Percentiles rank a stretch among this genome's conserved stretches.
Evolutionary conservation across 1,140 invertebrate genomes (phyloP).

Genomic region (Hypsibius dujardini): DNA sequence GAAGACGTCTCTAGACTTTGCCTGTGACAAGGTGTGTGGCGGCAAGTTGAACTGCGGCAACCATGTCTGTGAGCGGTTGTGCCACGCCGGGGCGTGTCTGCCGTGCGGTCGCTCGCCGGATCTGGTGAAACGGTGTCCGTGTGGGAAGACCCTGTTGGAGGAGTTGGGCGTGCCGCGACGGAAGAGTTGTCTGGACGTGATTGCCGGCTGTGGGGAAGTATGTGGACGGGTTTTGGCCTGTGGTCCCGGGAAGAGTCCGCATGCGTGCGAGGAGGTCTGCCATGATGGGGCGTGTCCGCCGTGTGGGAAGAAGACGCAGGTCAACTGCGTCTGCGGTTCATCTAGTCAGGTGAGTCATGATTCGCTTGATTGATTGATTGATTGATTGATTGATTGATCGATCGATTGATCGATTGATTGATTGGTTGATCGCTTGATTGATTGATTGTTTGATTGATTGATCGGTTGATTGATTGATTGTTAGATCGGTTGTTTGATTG

Average conservation of each 20-base stretch:
- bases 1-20: background rate
- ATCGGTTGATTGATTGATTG: too few relatives aligned
- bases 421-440: too few relatives aligned
- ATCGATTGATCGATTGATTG: too few relatives aligned
- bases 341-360: constrained; percentile 21
- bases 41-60: constrained; percentile 61
- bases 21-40: constrained; percentile 70
- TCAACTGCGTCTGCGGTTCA: constrained; percentile 70
- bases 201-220: constrained; percentile 60
- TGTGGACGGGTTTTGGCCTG: constrained; percentile 62
- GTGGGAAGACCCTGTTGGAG: constrained; percentile 46
- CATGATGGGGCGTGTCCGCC: constrained; percentile 63
- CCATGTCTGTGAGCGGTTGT: constrained; percentile 67
- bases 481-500: too few relatives aligned
- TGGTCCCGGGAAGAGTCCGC: constrained; percentile 51
- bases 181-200: constrained; percentile 56
- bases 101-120: constrained; percentile 18
- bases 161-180: constrained; percentile 39
- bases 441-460: too few relatives aligned
- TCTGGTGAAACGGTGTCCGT: constrained; percentile 45
- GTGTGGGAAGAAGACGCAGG: constrained; percentile 54
- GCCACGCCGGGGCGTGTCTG: constrained; percentile 43
- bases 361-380: too few relatives aligned
- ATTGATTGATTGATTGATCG: too few relatives aligned
- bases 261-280: constrained; percentile 53